Conservation (phyloP, 2,113 vertebrate genomes). For the Myiozetetes cayanensis region DNA sequence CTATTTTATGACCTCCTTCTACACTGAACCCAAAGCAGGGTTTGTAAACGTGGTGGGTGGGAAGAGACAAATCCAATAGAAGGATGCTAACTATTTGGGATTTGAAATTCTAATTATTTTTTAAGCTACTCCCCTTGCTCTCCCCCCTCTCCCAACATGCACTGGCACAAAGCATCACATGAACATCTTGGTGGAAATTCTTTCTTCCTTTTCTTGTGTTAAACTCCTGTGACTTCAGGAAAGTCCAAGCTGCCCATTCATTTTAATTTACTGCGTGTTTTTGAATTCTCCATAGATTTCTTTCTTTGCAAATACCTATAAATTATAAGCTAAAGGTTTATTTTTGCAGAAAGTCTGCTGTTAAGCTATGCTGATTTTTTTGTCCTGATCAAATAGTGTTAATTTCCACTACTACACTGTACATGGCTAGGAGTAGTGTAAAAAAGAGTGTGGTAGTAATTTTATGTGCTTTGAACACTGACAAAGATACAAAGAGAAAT, state of each 20-base stretch:
- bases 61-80: not conserved
- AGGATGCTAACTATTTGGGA: not conserved
- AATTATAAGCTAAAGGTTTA: slow-evolving; percentile 16
- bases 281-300: not conserved
- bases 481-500: slow-evolving; percentile 1
- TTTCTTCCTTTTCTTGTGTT: not conserved
- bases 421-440: not conserved
- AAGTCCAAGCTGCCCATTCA: not conserved
- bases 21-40: not conserved
- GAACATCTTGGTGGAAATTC: not conserved
- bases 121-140: not conserved
- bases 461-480: slow-evolving; percentile 29
- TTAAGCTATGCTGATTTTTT: slow-evolving; percentile 11
- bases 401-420: slow-evolving; percentile 26
- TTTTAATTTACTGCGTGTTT: not conserved
- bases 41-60: not conserved
- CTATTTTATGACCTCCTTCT: not conserved
- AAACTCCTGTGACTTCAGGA: not conserved
- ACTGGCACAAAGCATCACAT: not conserved
- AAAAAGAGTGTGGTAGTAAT: not conserved
- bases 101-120: not conserved
- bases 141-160: not conserved
- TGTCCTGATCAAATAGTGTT: slow-evolving; percentile 6
- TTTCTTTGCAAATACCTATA: not conserved
- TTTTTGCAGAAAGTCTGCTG: slow-evolving; percentile 30